phyloP scores from a whole-genome alignment of 2,797 vertebrate genomes.

The Neomorphus geoffroyi region DNA sequence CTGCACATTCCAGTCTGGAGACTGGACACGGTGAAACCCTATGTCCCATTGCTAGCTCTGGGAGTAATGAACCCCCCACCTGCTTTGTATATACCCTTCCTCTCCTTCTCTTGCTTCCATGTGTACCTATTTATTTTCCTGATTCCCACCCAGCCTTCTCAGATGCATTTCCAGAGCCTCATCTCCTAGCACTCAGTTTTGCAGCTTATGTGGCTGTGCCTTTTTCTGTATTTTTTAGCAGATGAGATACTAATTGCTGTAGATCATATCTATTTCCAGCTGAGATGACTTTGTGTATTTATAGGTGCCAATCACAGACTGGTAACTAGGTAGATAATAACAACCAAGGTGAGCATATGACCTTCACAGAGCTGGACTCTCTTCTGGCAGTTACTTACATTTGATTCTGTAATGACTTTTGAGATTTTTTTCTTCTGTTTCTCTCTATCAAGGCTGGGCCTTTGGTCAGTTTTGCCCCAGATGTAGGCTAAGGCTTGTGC shows the following conservation, averaged over 20 bases:
- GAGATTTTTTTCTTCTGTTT: background rate
- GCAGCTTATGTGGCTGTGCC: background rate
- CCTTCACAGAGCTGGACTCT: background rate
- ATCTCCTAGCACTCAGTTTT: background rate
- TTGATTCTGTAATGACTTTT: background rate
- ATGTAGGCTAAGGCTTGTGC: background rate
- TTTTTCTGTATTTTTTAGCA: background rate
- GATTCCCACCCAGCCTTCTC: background rate
- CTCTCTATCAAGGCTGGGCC: background rate
- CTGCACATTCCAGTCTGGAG: background rate
- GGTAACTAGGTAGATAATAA: background rate
- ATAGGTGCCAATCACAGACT: background rate
- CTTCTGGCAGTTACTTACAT: background rate
- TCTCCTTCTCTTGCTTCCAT: background rate
- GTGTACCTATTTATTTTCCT: background rate
- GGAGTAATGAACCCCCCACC: rapidly evolving
- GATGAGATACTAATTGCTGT: background rate
- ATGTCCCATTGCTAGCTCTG: background rate
- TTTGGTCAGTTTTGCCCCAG: background rate
- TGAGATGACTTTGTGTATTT: background rate
- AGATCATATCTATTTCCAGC: background rate
- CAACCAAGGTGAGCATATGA: background rate
- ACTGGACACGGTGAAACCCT: background rate
- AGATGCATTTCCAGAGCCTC: background rate
- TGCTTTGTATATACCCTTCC: background rate